Conservation (phyloP, 2,797 vertebrate genomes). For the Natrix natrix region DNA sequence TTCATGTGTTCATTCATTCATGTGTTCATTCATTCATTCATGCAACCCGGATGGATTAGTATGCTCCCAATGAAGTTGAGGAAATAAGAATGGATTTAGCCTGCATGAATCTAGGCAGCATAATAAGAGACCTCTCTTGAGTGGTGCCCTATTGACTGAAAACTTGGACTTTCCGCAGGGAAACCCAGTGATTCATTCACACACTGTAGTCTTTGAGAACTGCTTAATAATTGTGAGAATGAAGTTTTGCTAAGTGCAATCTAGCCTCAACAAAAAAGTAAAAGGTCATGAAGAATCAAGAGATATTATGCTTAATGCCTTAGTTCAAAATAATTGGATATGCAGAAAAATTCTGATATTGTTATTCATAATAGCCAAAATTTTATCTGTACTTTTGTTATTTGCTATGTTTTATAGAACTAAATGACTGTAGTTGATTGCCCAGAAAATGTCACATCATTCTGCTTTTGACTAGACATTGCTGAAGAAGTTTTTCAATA, state of each 20-base stretch:
- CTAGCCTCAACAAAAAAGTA: slow-evolving; percentile 15
- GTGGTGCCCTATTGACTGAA: slow-evolving; percentile 18
- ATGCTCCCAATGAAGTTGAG: slow-evolving; percentile 9
- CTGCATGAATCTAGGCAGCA: slow-evolving; percentile 32
- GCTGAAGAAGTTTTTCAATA: not conserved
- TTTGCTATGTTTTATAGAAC: slow-evolving; percentile 24
- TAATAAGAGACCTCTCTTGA: slow-evolving; percentile 32
- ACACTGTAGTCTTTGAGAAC: slow-evolving; percentile 38
- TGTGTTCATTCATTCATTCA: slow-evolving; percentile 21
- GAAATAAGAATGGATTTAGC: slow-evolving; percentile 35
- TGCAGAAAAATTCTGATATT: not conserved
- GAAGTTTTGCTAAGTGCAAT: slow-evolving; percentile 16
- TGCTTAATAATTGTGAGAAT: slow-evolving; percentile 22
- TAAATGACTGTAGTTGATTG: slow-evolving; percentile 18
- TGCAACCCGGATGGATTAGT: slow-evolving; percentile 30
- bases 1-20: slow-evolving; percentile 29
- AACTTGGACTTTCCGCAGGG: slow-evolving; percentile 34
- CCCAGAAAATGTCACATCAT: not conserved
- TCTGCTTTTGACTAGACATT: slow-evolving; percentile 12
- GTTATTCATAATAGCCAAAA: not conserved
- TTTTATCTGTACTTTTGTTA: not conserved
- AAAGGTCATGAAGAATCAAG: not conserved
- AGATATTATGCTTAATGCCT: slow-evolving; percentile 22
- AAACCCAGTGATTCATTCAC: slow-evolving; percentile 25
- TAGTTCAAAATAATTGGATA: slow-evolving; percentile 6